Percentiles rank a stretch among this genome's conserved stretches.
Evolutionary conservation across 2,113 vertebrate species (phyloP).

Genomic region (Myotis yumanensis): DNA sequence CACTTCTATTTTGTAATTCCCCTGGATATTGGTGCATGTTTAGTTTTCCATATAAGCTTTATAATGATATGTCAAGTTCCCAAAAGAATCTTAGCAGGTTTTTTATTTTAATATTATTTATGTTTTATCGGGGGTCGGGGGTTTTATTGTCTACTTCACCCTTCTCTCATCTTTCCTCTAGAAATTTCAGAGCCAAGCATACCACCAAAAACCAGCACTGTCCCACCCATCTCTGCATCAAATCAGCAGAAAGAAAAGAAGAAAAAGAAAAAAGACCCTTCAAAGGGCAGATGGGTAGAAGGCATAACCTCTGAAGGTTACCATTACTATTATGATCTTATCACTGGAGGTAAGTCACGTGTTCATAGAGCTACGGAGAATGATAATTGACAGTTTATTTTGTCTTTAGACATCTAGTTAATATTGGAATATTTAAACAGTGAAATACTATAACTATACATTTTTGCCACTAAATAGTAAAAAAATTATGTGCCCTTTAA

Average conservation of each 20-base stretch:
- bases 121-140: neutral
- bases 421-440: constrained; percentile 12
- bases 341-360: constrained; percentile 84
- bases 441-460: neutral
- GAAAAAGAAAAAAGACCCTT: constrained; percentile 75
- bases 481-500: constrained; percentile 16
- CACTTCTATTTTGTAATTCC: neutral
- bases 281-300: constrained; percentile 84
- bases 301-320: constrained; percentile 85
- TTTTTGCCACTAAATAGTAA: constrained; percentile 36
- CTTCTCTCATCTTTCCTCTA: constrained; percentile 40
- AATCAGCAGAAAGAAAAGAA: constrained; percentile 81
- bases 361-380: neutral
- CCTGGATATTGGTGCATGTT: neutral
- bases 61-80: neutral
- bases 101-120: constrained; percentile 13
- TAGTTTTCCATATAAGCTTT: neutral
- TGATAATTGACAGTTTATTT: neutral
- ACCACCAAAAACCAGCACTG: constrained; percentile 54
- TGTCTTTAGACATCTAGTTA: constrained; percentile 24
- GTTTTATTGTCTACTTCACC: neutral
- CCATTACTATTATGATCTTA: constrained; percentile 86
- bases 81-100: neutral
- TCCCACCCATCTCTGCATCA: constrained; percentile 65
- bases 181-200: constrained; percentile 66